A percentile compares a stretch with the other conserved stretches of the same genome.
These are phyloP conservation scores for Sitodiplosis mosellana DNA, from an alignment of 1,140 invertebrate species.

Conservation along the genomic window DNA sequence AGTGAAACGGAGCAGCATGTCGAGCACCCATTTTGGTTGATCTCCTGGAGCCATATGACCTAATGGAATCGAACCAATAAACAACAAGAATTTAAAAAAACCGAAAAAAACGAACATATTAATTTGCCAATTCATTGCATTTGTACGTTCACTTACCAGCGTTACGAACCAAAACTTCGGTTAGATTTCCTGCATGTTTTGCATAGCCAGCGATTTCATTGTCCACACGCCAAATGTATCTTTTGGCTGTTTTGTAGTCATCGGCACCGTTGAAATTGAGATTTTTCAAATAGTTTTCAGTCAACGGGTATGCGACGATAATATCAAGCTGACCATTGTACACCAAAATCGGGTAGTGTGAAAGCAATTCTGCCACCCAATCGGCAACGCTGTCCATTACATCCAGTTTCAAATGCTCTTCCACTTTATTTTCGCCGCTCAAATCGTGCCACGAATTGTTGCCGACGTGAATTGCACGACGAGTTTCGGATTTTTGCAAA, in stretches of 20 bases:
- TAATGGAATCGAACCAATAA: too few species aligned
- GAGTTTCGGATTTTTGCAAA: slow-evolving; percentile 35
- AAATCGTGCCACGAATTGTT: slow-evolving; percentile 43
- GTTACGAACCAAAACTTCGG: slow-evolving; percentile 60
- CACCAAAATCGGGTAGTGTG: slow-evolving; percentile 45
- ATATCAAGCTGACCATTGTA: slow-evolving; percentile 77
- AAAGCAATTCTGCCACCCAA: slow-evolving; percentile 49
- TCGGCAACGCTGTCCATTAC: slow-evolving; percentile 66
- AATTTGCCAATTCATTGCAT: not conserved
- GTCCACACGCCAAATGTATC: slow-evolving; percentile 48
- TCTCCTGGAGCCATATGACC: slow-evolving; percentile 62
- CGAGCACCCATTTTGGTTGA: slow-evolving; percentile 57
- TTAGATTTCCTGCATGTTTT: slow-evolving; percentile 49
- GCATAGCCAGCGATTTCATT: slow-evolving; percentile 58
- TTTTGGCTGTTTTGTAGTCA: slow-evolving; percentile 40
- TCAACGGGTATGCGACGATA: slow-evolving; percentile 62
- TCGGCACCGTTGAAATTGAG: slow-evolving; percentile 46
- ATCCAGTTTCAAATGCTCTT: slow-evolving; percentile 50
- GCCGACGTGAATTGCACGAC: slow-evolving; percentile 66
- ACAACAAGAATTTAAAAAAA: too few species aligned
- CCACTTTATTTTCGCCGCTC: slow-evolving; percentile 34
- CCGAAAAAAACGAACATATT: too few species aligned
- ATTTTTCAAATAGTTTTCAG: slow-evolving; percentile 46
- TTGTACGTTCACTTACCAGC: slow-evolving; percentile 38
- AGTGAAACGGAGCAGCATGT: slow-evolving; percentile 61